These are phyloP conservation scores for Sarcophilus harrisii DNA, from an alignment of 2,797 vertebrate species.

Conservation along the genomic window DNA sequence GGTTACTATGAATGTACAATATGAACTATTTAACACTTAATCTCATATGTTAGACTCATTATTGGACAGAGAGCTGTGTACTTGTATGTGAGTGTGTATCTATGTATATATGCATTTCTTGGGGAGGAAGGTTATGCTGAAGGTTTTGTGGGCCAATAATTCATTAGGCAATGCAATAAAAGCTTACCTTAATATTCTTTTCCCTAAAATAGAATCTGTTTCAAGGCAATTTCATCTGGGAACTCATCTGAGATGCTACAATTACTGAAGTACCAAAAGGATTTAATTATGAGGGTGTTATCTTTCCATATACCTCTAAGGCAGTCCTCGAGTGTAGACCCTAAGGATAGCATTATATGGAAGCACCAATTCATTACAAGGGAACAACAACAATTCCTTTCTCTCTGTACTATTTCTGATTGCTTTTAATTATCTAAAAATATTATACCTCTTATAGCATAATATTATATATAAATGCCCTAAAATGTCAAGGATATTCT, in stretches of 20 bases:
- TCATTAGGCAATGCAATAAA: neutral
- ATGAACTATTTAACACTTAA: neutral
- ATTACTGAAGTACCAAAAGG: neutral
- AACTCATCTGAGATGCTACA: neutral
- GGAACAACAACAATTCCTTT: neutral
- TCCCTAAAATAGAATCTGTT: constrained; percentile 7
- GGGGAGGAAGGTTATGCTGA: neutral
- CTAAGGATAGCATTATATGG: neutral
- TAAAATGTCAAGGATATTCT: constrained; percentile 55
- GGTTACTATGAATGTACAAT: neutral
- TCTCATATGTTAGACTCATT: neutral
- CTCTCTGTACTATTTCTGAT: neutral
- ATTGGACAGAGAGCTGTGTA: neutral
- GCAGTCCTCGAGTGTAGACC: neutral
- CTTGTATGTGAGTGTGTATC: no score
- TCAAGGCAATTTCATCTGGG: neutral
- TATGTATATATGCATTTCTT: neutral
- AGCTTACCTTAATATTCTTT: neutral
- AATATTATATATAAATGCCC: neutral
- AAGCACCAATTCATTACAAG: constrained; percentile 8
- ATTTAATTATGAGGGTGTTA: neutral
- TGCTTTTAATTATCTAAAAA: constrained; percentile 63
- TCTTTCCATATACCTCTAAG: neutral
- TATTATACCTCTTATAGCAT: neutral
- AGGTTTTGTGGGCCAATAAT: neutral